phyloP scores from a whole-genome alignment of 1,140 invertebrate genomes.

The Ruditapes philippinarum region DNA sequence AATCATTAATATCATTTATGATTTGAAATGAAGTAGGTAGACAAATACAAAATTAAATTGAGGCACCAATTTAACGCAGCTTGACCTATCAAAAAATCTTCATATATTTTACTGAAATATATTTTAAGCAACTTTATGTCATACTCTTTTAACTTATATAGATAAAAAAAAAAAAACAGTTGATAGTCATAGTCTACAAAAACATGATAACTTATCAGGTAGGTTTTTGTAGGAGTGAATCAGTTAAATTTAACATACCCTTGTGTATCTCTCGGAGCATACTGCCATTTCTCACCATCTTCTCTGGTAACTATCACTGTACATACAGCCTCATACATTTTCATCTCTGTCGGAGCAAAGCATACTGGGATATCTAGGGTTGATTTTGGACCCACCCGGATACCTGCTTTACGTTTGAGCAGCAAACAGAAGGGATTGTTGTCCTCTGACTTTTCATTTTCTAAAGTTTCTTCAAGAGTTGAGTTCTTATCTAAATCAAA shows the following conservation, averaged over 20 bases:
- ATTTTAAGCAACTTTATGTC: too few species aligned
- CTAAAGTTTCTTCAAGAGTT: slow-evolving; percentile 63
- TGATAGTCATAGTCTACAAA: too few species aligned
- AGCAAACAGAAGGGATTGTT: slow-evolving; percentile 84
- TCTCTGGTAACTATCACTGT: slow-evolving; percentile 80
- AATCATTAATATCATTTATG: too few species aligned
- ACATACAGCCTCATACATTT: slow-evolving; percentile 82
- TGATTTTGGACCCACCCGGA: slow-evolving; percentile 84
- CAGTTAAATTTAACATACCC: slow-evolving; percentile 75
- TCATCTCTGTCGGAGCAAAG: slow-evolving; percentile 85
- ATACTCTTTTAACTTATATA: too few species aligned
- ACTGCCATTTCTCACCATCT: slow-evolving; percentile 80
- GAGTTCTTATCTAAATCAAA: slow-evolving; percentile 71
- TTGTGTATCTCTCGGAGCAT: slow-evolving; percentile 74
- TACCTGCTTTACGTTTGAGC: slow-evolving; percentile 79
- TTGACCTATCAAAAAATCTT: too few species aligned
- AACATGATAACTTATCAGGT: too few species aligned
- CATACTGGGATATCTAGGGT: slow-evolving; percentile 86
- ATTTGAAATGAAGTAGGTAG: too few species aligned
- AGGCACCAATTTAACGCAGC: too few species aligned
- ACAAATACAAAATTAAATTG: too few species aligned
- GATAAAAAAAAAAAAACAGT: too few species aligned
- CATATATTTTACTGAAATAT: too few species aligned
- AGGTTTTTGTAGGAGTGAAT: too few species aligned
- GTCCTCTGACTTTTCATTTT: slow-evolving; percentile 41